These are phyloP conservation scores for Sphaerophoria taeniata DNA, from an alignment of 2,888 invertebrate species.

Conservation along the genomic window DNA sequence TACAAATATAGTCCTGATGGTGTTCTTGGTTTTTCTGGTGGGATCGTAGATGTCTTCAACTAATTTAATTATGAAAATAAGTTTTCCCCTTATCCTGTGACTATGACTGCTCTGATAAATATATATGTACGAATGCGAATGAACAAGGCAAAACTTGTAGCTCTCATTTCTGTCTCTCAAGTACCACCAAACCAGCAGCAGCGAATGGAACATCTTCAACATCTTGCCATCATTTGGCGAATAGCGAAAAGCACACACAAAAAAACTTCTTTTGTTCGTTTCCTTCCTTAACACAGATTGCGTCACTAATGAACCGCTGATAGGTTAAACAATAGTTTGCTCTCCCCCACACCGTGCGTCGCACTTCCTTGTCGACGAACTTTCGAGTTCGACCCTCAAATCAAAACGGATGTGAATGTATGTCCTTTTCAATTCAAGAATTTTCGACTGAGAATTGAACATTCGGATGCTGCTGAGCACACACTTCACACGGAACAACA, in stretches of 20 bases:
- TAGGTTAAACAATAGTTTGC: constrained; percentile 64
- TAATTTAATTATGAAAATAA: constrained; percentile 74
- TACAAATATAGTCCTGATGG: not conserved
- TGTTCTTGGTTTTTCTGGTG: not conserved
- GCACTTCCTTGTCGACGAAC: not conserved
- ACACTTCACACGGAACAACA: constrained; percentile 12
- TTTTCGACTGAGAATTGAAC: too few relatives aligned
- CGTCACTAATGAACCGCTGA: constrained; percentile 70
- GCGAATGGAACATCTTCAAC: constrained; percentile 67
- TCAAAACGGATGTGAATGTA: constrained; percentile 19
- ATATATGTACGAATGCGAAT: not conserved
- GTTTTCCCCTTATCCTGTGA: constrained; percentile 45
- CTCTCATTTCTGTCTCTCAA: constrained; percentile 15
- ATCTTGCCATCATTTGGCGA: constrained; percentile 52
- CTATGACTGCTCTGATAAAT: not conserved
- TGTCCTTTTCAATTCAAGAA: constrained; percentile 27
- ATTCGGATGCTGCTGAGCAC: constrained; percentile 24
- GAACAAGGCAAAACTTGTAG: constrained; percentile 61
- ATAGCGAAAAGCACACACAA: constrained; percentile 45
- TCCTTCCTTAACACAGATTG: constrained; percentile 52
- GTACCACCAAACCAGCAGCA: constrained; percentile 20
- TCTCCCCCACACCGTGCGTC: not conserved
- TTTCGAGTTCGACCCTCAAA: not conserved
- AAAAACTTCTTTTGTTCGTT: constrained; percentile 39
- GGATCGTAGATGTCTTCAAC: constrained; percentile 50